Conservation (phyloP, 2,888 invertebrate genomes). For the Dendrolimus pini region DNA sequence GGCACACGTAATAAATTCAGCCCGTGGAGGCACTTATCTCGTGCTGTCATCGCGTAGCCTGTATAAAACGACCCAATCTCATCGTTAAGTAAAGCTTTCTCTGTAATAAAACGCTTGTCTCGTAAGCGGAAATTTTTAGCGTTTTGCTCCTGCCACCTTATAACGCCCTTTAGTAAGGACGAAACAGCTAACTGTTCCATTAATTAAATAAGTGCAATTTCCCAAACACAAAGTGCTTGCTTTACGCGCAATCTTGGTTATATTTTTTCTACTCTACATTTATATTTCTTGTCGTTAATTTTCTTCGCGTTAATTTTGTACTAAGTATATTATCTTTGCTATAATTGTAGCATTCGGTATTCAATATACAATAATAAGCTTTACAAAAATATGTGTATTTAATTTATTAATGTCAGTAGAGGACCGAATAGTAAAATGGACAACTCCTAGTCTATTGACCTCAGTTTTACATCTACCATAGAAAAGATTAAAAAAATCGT, state of each 20-base stretch:
- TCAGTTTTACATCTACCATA: no score
- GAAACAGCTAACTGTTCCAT: constrained; percentile 18
- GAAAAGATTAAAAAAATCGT: no score
- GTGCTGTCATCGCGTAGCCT: constrained; percentile 19
- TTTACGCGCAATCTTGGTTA: background rate
- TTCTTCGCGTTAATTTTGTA: no score
- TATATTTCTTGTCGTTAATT: background rate
- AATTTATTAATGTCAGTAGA: no score
- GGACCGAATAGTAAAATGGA: no score
- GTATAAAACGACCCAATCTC: constrained; percentile 30
- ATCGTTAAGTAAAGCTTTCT: constrained; percentile 23
- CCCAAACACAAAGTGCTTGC: constrained; percentile 1
- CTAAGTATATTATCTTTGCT: no score
- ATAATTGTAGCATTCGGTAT: no score
- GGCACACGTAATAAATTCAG: background rate
- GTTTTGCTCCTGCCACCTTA: constrained; percentile 18
- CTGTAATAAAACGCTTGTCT: constrained; percentile 30
- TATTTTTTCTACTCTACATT: background rate
- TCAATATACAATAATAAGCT: no score
- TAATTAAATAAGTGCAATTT: constrained; percentile 23
- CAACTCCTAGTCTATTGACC: no score
- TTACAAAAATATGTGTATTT: no score
- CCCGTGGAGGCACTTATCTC: constrained; percentile 17
- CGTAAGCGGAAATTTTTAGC: constrained; percentile 25
- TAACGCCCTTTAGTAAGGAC: constrained; percentile 21